phyloP scores from a whole-genome alignment of 2,888 invertebrate species.

The Pristionchus exspectatus region DNA sequence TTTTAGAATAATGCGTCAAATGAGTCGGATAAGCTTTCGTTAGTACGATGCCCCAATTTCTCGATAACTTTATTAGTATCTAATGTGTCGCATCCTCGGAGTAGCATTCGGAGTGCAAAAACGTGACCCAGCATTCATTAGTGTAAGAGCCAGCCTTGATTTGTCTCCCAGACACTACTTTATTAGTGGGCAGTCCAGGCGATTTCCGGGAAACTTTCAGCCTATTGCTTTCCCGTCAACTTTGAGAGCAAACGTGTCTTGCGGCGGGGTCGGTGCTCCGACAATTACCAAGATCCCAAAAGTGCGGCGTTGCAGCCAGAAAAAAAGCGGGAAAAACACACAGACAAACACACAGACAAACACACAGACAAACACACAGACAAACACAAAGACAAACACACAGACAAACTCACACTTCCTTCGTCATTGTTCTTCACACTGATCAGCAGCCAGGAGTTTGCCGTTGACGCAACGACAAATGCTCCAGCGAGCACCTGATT shows the following conservation, averaged over 20 bases:
- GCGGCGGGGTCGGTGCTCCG: no score
- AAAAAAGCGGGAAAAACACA: no score
- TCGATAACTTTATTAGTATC: no score
- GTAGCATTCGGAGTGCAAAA: not conserved
- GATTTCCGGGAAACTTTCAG: no score
- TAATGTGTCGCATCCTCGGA: not conserved
- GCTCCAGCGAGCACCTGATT: constrained; percentile 58
- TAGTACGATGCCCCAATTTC: not conserved
- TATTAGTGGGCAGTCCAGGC: not conserved
- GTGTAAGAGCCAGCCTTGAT: not conserved
- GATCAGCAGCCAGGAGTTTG: constrained; percentile 64
- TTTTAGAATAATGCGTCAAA: no score
- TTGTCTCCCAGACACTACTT: not conserved
- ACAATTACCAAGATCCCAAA: no score
- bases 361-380: not conserved
- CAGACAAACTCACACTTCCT: not conserved
- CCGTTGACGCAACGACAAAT: constrained; percentile 57
- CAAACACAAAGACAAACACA: no score
- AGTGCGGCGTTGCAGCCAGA: no score
- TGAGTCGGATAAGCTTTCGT: not conserved
- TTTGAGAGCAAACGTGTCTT: no score
- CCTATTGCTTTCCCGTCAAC: no score
- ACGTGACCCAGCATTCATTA: not conserved
- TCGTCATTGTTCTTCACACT: constrained; percentile 28
- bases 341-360: not conserved